phyloP scores from a whole-genome alignment of 2,888 invertebrate genomes.

The Limnephilus rhombicus region DNA sequence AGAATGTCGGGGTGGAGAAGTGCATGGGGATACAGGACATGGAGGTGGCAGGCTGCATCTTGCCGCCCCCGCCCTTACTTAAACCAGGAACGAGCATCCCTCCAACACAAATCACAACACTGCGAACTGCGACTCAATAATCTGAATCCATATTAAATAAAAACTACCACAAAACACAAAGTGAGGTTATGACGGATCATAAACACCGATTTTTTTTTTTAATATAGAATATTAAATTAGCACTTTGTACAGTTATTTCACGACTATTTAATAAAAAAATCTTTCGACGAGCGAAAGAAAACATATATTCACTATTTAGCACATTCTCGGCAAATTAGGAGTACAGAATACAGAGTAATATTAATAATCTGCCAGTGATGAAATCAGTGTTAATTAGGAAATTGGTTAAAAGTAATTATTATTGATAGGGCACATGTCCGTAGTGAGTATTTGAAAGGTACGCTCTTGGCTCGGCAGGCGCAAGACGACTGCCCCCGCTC shows the following conservation, averaged over 20 bases:
- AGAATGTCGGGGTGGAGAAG: constrained; percentile 77
- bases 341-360: no score
- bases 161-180: background rate
- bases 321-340: no score
- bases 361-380: no score
- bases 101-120: background rate
- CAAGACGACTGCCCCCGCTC: background rate
- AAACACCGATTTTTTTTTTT: no score
- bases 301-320: no score
- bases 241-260: background rate
- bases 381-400: no score
- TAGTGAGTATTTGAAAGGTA: no score
- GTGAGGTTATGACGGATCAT: no score
- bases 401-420: no score
- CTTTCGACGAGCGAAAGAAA: background rate
- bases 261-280: background rate
- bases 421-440: no score
- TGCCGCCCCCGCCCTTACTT: constrained; percentile 23
- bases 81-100: background rate
- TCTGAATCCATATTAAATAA: background rate
- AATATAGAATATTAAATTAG: no score
- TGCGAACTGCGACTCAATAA: background rate
- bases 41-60: constrained; percentile 71
- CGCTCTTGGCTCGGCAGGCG: no score
- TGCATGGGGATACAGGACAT: constrained; percentile 75